phyloP scores from a whole-genome alignment of 2,888 invertebrate species.

The Diaphora mendica region DNA sequence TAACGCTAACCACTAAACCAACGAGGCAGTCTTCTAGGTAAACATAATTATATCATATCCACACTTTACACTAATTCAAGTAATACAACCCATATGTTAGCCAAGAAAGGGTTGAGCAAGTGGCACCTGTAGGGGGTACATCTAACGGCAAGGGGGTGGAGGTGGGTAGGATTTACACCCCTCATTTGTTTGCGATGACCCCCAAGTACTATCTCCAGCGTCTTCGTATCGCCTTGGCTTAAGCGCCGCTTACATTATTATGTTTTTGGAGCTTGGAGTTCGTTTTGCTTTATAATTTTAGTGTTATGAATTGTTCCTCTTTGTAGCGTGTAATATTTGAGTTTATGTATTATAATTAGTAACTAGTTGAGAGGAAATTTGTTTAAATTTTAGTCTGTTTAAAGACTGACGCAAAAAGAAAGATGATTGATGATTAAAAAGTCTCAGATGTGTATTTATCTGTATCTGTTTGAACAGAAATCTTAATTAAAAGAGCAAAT shows the following conservation, averaged over 20 bases:
- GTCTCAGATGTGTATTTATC: no score
- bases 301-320: slow-evolving; percentile 22
- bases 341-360: neutral
- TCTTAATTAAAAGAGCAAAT: neutral
- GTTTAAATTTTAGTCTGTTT: neutral
- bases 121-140: slow-evolving; percentile 69
- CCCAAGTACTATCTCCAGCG: slow-evolving; percentile 79
- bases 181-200: slow-evolving; percentile 90
- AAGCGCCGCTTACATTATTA: slow-evolving; percentile 65
- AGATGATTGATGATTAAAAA: neutral
- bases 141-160: slow-evolving; percentile 45
- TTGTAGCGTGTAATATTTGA: neutral
- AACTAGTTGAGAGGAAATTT: neutral
- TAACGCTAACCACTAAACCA: no score
- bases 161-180: slow-evolving; percentile 86
- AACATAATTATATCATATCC: slow-evolving; percentile 39
- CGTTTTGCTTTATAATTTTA: slow-evolving; percentile 33
- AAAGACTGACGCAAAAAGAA: neutral
- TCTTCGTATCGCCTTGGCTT: slow-evolving; percentile 75
- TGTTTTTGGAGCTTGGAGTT: slow-evolving; percentile 52
- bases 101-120: slow-evolving; percentile 84
- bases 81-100: slow-evolving; percentile 76
- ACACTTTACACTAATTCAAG: slow-evolving; percentile 37
- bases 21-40: no score
- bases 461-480: neutral